These are phyloP conservation scores for Hirundichthys speculiger DNA, from an alignment of 2,113 vertebrate genomes.

Conservation along the genomic window DNA sequence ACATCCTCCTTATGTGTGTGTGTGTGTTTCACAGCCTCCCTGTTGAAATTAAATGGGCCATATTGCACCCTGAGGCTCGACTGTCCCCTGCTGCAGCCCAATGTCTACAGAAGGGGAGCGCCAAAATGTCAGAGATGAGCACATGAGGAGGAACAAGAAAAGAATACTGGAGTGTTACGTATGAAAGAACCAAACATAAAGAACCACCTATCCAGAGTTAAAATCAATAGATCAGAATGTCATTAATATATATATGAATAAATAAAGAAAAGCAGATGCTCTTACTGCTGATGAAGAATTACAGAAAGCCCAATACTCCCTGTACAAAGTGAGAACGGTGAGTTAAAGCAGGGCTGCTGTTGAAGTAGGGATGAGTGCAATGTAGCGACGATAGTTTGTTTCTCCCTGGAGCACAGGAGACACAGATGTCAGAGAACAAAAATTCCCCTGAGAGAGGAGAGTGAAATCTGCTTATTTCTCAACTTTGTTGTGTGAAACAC, in stretches of 20 bases:
- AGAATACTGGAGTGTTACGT: neutral
- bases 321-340: neutral
- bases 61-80: constrained; percentile 63
- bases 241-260: no score
- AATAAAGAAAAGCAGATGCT: neutral
- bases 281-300: neutral
- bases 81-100: constrained; percentile 48
- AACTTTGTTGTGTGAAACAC: constrained; percentile 22
- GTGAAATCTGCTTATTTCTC: constrained; percentile 58
- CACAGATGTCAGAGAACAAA: constrained; percentile 80
- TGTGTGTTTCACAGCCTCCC: constrained; percentile 19
- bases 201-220: no score
- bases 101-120: constrained; percentile 16
- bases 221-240: no score
- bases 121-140: neutral
- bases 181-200: no score
- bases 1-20: constrained; percentile 6
- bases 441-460: constrained; percentile 62
- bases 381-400: constrained; percentile 49
- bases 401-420: constrained; percentile 68
- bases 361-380: constrained; percentile 8
- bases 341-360: constrained; percentile 27
- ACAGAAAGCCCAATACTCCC: neutral
- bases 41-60: constrained; percentile 70
- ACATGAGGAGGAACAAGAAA: neutral